These are phyloP conservation scores for Bursaphelenchus mucronatus DNA, from an alignment of 1,140 invertebrate genomes.

Conservation along the genomic window DNA sequence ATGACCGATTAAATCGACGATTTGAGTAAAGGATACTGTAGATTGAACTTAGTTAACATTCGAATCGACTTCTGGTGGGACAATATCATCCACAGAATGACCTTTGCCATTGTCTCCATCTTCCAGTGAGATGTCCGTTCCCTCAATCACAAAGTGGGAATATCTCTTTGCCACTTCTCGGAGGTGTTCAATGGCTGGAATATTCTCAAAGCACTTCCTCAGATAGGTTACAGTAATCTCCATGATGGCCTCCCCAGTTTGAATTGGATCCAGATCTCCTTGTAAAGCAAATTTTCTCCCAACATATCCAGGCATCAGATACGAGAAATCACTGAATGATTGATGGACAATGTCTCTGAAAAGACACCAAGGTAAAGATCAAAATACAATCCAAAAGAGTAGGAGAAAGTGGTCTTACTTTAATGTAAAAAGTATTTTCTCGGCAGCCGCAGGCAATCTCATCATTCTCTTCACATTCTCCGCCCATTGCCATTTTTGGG, in stretches of 20 bases:
- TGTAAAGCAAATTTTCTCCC: slow-evolving; percentile 62
- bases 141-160: slow-evolving; percentile 37
- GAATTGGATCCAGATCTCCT: slow-evolving; percentile 44
- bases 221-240: slow-evolving; percentile 48
- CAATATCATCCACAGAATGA: too few species aligned
- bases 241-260: slow-evolving; percentile 44
- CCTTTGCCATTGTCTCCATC: too few species aligned
- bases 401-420: slow-evolving; percentile 37
- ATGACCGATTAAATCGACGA: too few species aligned
- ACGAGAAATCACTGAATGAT: slow-evolving; percentile 63
- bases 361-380: slow-evolving; percentile 10
- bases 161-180: slow-evolving; percentile 34
- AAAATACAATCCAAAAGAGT: slow-evolving; percentile 1
- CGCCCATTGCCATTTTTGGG: slow-evolving; percentile 69
- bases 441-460: slow-evolving; percentile 46
- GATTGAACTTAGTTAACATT: too few species aligned
- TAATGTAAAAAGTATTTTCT: slow-evolving; percentile 46
- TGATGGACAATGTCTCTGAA: slow-evolving; percentile 63
- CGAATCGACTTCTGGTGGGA: too few species aligned
- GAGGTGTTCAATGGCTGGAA: slow-evolving; percentile 19
- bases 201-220: slow-evolving; percentile 21
- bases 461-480: slow-evolving; percentile 67
- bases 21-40: too few species aligned
- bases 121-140: slow-evolving; percentile 25
- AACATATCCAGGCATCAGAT: slow-evolving; percentile 59